phyloP scores from a whole-genome alignment of 2,888 invertebrate genomes.

The Lissocephala sabroskyi region DNA sequence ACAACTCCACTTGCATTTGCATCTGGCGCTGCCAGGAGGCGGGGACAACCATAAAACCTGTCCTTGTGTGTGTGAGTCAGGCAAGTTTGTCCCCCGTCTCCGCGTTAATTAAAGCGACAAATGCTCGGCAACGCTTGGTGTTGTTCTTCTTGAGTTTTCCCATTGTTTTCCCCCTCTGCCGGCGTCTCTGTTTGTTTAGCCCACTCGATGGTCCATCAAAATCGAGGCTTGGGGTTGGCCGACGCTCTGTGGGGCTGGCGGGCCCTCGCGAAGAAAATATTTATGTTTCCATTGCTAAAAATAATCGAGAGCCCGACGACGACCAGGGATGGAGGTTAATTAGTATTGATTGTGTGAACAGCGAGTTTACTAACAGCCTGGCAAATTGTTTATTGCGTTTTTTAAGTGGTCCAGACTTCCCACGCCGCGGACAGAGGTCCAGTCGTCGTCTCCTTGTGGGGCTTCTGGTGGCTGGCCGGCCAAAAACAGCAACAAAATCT shows the following conservation, averaged over 20 bases:
- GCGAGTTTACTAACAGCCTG: constrained; percentile 21
- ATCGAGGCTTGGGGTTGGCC: background rate
- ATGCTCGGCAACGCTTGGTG: constrained; percentile 7
- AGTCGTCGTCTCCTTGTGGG: no score
- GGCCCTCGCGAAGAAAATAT: constrained; percentile 35
- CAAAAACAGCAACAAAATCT: no score
- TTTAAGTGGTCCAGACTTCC: no score
- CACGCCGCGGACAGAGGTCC: no score
- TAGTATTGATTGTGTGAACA: constrained; percentile 55
- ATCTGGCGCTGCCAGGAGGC: background rate
- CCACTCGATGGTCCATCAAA: background rate
- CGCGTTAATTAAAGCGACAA: constrained; percentile 47
- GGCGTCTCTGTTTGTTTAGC: constrained; percentile 5
- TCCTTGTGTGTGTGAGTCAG: constrained; percentile 26
- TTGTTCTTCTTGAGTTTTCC: constrained; percentile 30
- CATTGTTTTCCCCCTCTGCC: constrained; percentile 24
- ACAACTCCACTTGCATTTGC: no score
- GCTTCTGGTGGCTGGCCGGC: no score
- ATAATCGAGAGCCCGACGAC: constrained; percentile 43
- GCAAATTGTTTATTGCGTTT: background rate
- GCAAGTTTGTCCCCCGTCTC: background rate
- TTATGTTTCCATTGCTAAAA: constrained; percentile 29
- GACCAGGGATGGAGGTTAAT: constrained; percentile 55
- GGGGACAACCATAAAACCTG: constrained; percentile 7
- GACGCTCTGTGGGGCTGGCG: background rate